Evolutionary conservation across 2,888 invertebrate genomes (phyloP), one percentile per base, ranked within the genome.

Genomic region (Pyrochroa serraticornis): DNA sequence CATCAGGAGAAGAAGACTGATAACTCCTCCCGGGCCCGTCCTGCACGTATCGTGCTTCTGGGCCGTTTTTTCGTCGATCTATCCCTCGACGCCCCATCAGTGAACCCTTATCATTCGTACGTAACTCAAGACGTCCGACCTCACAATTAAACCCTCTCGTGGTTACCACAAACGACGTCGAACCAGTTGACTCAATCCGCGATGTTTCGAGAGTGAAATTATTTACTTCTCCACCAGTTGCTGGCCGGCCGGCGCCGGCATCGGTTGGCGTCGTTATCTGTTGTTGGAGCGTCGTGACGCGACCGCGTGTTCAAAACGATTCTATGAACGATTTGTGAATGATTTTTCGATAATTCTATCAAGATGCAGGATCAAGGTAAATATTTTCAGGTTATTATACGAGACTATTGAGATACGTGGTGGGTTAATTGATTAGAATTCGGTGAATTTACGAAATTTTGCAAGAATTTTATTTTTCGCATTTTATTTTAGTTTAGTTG

Each of bases 191-290:
- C 12, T 43, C 32, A 22, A 12, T 32, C 14, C 43, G 43, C 43
- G 33, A 14, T 43, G 46, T 35, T 46, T 34, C n/a, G 31, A 38
- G 37, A 48, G 48, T 48, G 38, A 38, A 38, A 48, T 43, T 43
- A 43, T 43, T n/a, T 36, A 7, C 49, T 42, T 34, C 47, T 62
- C 66, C 68, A 68, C 68, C 65, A 68, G 68, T 68, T 68, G 68
- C 67, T 68, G 61, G 60, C 67, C 64, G 66, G 64, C 65, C 41
- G 49, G 60, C 66, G 65, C 63, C 63, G 67, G 58, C 57, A 43
- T 58, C 67, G 63, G 67, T 55, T 47, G 47, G 41, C 37, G 42
- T 47, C 51, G 44, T 43, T 38, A 34, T 35, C 7, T 34, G 14
- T 13, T 43, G 10, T 22, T 5, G 5, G 41, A 53, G 60, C 64